Evolutionary conservation across 2,113 vertebrate species (phyloP), one percentile per base, ranked within the genome.

Genomic region (Microtus pennsylvanicus): DNA sequence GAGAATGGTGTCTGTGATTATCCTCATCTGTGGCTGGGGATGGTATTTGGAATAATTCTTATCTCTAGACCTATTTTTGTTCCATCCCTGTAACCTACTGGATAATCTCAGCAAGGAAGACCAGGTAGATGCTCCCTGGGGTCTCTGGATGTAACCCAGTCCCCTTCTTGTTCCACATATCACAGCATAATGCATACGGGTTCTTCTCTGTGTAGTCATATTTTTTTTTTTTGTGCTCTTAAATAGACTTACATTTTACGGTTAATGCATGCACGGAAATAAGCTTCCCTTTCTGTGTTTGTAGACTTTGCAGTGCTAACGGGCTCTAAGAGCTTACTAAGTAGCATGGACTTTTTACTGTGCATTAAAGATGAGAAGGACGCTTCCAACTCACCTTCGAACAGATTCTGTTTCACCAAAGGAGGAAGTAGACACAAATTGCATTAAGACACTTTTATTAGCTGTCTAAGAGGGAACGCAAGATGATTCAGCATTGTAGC

Each of bases 371-470:
- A 91, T 85, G 52, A 85, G 75, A 63, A 21, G 77, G 52, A 87
- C 35, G 14, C 52, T 87, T 95, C 69, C 67, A 91, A 87, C 28
- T 47, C 67, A 77, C 90, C 67, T 95, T 95, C 93, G 65, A 92
- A 94, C 38, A 67, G 81, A 85, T 67, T 65, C 76, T 80, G 7
- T 96, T 97, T 97, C 87, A 92, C 69, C 93, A 95, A 96, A 72
- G 65, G 47, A 93, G 94, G 58, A 94, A 83, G 67, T 50, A 93
- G 91, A 16, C 42, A 86, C 83, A 87, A 65, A 90, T 65, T 85
- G 50, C 61, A 61, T 91, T 96, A 90, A 83, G 67, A 61, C 87
- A 87, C 58, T 90, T 94, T 94, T 78, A 76, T 93, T 93, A 91
- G 63, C 65, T 91, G 50, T 67, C 83, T 91, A 89, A 93, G 80